A percentile compares a stretch with the other conserved stretches of the same genome.
Evolutionary conservation across 2,113 vertebrate genomes (phyloP).

Genomic region (Anthoscopus minutus): DNA sequence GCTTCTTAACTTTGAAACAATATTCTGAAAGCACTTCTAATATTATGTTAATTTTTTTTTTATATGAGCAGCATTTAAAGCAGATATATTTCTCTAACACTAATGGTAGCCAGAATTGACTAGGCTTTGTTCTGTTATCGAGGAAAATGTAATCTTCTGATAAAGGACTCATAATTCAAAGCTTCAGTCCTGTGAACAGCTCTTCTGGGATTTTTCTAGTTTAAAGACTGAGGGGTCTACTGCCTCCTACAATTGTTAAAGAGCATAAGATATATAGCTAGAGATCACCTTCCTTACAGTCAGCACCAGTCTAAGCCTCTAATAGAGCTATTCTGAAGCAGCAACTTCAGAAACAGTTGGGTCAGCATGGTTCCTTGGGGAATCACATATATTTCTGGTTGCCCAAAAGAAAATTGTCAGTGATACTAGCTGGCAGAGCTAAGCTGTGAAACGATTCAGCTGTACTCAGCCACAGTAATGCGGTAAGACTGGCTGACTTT

Average conservation of each 20-base stretch:
- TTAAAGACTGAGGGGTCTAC: background rate
- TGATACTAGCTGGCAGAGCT: background rate
- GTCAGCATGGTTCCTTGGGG: background rate
- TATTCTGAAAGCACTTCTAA: background rate
- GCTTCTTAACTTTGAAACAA: background rate
- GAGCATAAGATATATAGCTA: background rate
- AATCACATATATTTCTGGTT: background rate
- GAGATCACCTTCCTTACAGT: background rate
- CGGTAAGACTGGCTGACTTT: background rate
- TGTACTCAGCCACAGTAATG: background rate
- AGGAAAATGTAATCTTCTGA: background rate
- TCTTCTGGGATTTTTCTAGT: background rate
- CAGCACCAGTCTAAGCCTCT: background rate
- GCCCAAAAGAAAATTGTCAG: background rate
- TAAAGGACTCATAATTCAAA: background rate
- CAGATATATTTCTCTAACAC: background rate
- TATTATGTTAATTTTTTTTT: background rate
- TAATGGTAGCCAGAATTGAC: background rate
- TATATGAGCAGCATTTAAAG: background rate
- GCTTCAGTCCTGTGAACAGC: background rate
- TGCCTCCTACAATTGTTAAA: background rate
- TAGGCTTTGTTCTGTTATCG: background rate
- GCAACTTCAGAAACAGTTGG: conserved; percentile 3
- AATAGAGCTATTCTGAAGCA: background rate
- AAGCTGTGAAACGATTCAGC: background rate